Conservation (phyloP, 2,888 invertebrate genomes). For the Gerris lacustris region DNA sequence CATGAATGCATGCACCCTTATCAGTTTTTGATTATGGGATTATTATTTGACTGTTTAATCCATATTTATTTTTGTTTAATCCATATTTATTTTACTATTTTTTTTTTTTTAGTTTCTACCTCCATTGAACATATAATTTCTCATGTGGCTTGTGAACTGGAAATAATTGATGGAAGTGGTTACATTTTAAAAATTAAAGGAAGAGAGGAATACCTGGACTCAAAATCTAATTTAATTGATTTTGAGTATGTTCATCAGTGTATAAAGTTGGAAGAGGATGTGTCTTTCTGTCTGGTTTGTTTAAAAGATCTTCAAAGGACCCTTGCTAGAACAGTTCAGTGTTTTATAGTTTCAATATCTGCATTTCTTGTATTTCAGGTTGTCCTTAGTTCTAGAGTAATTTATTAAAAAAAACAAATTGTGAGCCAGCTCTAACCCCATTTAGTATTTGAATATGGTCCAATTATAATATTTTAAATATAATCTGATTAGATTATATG, state of each 20-base stretch:
- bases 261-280: slow-evolving; percentile 82
- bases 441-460: too few relatives aligned
- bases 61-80: too few relatives aligned
- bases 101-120: slow-evolving; percentile 56
- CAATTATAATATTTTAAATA: too few relatives aligned
- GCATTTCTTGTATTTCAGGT: slow-evolving; percentile 8
- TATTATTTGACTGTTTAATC: too few relatives aligned
- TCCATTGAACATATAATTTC: slow-evolving; percentile 74
- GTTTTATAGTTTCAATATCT: slow-evolving; percentile 11
- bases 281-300: slow-evolving; percentile 47
- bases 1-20: too few relatives aligned
- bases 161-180: slow-evolving; percentile 52
- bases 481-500: too few relatives aligned
- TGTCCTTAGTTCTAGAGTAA: neutral
- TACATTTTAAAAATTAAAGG: slow-evolving; percentile 72
- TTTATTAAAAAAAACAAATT: too few relatives aligned
- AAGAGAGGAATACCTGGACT: slow-evolving; percentile 74
- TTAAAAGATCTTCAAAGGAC: slow-evolving; percentile 52
- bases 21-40: too few relatives aligned
- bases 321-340: slow-evolving; percentile 59
- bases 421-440: too few relatives aligned
- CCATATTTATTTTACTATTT: neutral
- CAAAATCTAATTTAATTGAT: slow-evolving; percentile 70
- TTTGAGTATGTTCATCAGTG: slow-evolving; percentile 90
- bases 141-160: slow-evolving; percentile 69